Percentiles rank a stretch among this genome's conserved stretches.
Evolutionary conservation across 2,888 invertebrate species (phyloP).

Genomic region (Camptogramma bilineatum): DNA sequence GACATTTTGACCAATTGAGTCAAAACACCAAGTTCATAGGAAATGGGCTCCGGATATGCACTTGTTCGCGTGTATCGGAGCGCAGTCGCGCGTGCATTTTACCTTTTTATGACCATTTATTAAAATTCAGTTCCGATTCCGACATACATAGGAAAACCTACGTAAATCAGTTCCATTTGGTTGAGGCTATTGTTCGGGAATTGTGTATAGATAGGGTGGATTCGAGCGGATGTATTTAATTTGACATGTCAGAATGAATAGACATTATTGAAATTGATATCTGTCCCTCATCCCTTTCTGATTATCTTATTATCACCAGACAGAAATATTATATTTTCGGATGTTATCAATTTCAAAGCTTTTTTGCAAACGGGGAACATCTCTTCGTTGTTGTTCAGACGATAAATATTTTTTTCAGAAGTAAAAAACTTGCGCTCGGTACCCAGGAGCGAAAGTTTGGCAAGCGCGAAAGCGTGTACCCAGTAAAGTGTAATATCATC

Average conservation of each 20-base stretch:
- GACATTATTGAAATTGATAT: conserved; percentile 12
- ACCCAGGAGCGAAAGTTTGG: no score
- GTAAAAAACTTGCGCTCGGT: no score
- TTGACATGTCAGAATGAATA: conserved; percentile 11
- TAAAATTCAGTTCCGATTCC: conserved; percentile 12
- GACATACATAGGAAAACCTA: background rate
- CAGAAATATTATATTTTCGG: background rate
- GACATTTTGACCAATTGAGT: conserved; percentile 1
- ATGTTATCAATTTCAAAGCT: background rate
- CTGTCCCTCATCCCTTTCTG: conserved; percentile 5
- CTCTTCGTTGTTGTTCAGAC: no score
- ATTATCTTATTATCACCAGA: background rate
- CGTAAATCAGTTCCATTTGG: conserved; percentile 1
- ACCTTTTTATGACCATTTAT: conserved; percentile 7
- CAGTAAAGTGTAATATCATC: no score
- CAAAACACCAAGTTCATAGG: conserved; percentile 49
- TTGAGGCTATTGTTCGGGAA: conserved; percentile 8
- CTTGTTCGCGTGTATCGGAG: conserved; percentile 51
- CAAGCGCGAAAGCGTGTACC: no score
- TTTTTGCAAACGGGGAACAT: no score
- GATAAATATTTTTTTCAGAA: no score
- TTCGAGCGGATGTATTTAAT: conserved; percentile 21
- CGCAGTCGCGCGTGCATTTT: conserved; percentile 18
- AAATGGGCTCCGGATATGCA: conserved; percentile 72
- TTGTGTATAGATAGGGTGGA: conserved; percentile 9